Evolutionary conservation across 2,888 invertebrate species (phyloP), one percentile per base, ranked within the genome.

Genomic region (Elmis aenea): DNA sequence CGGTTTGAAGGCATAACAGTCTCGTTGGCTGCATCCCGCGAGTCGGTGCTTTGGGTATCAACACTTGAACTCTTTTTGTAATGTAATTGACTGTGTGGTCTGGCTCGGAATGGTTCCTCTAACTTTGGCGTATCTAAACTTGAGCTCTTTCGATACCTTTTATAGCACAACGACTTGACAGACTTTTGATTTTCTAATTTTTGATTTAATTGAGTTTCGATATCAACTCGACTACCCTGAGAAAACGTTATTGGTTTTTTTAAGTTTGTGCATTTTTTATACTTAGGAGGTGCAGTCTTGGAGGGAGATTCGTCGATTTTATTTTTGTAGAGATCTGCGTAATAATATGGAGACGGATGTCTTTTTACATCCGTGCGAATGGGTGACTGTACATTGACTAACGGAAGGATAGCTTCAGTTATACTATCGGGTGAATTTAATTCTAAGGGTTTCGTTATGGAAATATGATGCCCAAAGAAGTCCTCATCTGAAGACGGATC

Each of bases 301-400:
- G 37, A 38, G 10, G 48, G 41, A 13, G 48, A 47, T 41, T 54
- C 55, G 30, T 59, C 55, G 6, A 55, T 51, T 56, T 59, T 58
- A 33, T 65, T 64, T 53, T 77, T 76, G 42, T 84, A 80, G 32
- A 87, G 67, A 59, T 87, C 87, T 1, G 85, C 84, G 76, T 87
- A 87, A 55, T 87, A 87, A 60, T 87, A 87, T 1, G 87, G 86
- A 36, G 86, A 87, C 6, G 85, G 85, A 59, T 86, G 85, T 18
- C 85, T 74, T 61, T 73, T 74, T 5, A 63, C 52, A 61, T 77
- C 75, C 65, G 47, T 71, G 67, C 76, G 77, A 65, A 60, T 68
- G 5, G 71, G 71, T 5, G 72, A 72, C 36, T 72, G 70, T 46
- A 72, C 51, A 22, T 72, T 69, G 31, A 72, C 65, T 39, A 69